phyloP scores from a whole-genome alignment of 1,140 invertebrate genomes.

The Elysia chlorotica region DNA sequence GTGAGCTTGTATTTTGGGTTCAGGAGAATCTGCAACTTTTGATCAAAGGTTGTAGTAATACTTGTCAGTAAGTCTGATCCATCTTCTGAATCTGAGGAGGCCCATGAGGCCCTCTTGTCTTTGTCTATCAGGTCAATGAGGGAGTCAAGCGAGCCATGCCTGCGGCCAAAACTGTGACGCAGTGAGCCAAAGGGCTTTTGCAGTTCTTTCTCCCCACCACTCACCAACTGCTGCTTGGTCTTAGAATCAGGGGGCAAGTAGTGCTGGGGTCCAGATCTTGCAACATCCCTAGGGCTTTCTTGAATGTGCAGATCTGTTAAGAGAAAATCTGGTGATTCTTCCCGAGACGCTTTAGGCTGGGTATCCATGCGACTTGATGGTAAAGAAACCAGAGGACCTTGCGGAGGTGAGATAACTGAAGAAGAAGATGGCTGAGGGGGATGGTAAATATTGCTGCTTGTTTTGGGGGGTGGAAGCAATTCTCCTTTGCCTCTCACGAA shows the following conservation, averaged over 20 bases:
- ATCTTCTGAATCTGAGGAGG: conserved; percentile 64
- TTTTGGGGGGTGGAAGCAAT: conserved; percentile 19
- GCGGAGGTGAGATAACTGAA: too few relatives aligned
- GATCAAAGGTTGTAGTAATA: conserved; percentile 76
- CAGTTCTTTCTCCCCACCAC: background rate
- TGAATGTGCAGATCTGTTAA: too few relatives aligned
- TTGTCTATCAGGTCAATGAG: conserved; percentile 66
- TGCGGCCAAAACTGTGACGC: conserved; percentile 20
- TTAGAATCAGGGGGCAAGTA: conserved; percentile 41
- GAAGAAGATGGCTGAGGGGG: too few relatives aligned
- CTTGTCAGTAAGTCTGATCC: conserved; percentile 70
- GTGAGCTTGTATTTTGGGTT: conserved; percentile 50
- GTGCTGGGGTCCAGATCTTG: conserved; percentile 26
- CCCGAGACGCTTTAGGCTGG: background rate
- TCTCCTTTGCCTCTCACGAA: background rate
- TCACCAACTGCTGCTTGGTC: conserved; percentile 18
- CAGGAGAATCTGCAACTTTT: conserved; percentile 71
- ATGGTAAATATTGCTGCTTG: too few relatives aligned
- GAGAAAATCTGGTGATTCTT: conserved; percentile 4
- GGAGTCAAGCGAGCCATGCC: conserved; percentile 70
- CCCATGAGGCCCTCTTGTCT: conserved; percentile 39
- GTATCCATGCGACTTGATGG: conserved; percentile 2
- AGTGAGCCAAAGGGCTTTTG: background rate
- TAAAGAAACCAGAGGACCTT: conserved; percentile 1
- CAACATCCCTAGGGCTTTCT: conserved; percentile 30